phyloP scores from a whole-genome alignment of 2,113 vertebrate genomes.

The Larimichthys crocea region DNA sequence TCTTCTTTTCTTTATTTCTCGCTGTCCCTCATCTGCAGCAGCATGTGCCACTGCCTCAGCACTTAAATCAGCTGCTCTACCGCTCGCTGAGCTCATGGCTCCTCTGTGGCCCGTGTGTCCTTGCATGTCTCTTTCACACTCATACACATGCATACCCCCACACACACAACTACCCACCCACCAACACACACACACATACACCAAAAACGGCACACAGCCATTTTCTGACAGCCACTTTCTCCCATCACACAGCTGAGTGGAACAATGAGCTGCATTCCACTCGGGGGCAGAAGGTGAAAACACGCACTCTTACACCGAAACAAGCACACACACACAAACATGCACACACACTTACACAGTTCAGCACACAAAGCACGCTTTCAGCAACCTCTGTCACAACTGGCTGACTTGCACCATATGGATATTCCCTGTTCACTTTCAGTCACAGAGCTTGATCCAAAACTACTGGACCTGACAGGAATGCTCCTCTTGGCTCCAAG shows the following conservation, averaged over 20 bases:
- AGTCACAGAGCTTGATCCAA: constrained; percentile 35
- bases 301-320: not conserved
- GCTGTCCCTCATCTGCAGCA: constrained; percentile 19
- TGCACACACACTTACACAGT: constrained; percentile 18
- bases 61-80: constrained; percentile 66
- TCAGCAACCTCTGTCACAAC: constrained; percentile 57
- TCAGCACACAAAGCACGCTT: constrained; percentile 15
- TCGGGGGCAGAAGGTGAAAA: constrained; percentile 45
- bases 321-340: constrained; percentile 10
- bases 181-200: constrained; percentile 11
- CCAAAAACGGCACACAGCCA: constrained; percentile 30
- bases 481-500: constrained; percentile 15
- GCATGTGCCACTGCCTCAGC: constrained; percentile 20
- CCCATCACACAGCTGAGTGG: constrained; percentile 67
- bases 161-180: not conserved
- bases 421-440: constrained; percentile 54
- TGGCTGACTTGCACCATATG: constrained; percentile 47
- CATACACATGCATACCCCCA: constrained; percentile 1
- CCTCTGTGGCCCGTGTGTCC: constrained; percentile 63
- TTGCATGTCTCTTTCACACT: constrained; percentile 19
- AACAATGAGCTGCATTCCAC: constrained; percentile 58
- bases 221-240: constrained; percentile 65
- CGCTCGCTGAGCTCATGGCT: constrained; percentile 59
- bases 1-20: constrained; percentile 6
- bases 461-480: constrained; percentile 39